These are phyloP conservation scores for Therioaphis trifolii DNA, from an alignment of 2,888 invertebrate genomes.

Conservation along the genomic window DNA sequence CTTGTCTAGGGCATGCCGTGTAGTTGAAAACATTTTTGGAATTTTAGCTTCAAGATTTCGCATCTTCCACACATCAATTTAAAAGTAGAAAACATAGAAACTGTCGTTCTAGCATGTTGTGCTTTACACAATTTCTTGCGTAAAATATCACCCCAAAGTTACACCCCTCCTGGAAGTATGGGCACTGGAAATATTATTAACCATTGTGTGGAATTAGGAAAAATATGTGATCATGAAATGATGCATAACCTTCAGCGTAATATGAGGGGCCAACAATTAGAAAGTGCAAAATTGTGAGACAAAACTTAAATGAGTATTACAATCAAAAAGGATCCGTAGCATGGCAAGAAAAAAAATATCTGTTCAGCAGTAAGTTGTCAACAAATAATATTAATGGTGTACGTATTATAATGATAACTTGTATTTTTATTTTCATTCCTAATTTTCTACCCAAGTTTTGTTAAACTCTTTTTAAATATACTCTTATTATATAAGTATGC, in stretches of 20 bases:
- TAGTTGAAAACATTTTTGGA: too few species aligned
- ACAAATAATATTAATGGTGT: background rate
- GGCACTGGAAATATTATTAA: constrained; percentile 4
- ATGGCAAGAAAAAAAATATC: constrained; percentile 66
- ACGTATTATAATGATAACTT: constrained; percentile 10
- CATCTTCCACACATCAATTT: constrained; percentile 44
- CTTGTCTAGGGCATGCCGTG: constrained; percentile 39
- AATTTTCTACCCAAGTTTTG: background rate
- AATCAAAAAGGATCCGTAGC: constrained; percentile 63
- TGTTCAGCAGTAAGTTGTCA: constrained; percentile 60
- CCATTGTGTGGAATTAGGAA: constrained; percentile 8
- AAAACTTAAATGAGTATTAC: constrained; percentile 62
- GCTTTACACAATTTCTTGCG: constrained; percentile 36
- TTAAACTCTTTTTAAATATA: background rate
- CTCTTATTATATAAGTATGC: too few species aligned
- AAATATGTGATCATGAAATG: constrained; percentile 1
- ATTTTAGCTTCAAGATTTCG: too few species aligned
- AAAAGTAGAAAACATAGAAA: constrained; percentile 30
- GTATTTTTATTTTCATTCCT: too few species aligned
- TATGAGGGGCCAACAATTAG: background rate
- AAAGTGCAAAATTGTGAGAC: constrained; percentile 1
- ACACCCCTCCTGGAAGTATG: constrained; percentile 2
- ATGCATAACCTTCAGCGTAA: constrained; percentile 7
- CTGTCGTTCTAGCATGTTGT: constrained; percentile 40
- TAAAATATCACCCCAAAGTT: constrained; percentile 7